Evolutionary conservation across 2,888 invertebrate species (phyloP).

Genomic region (Noctua janthina): DNA sequence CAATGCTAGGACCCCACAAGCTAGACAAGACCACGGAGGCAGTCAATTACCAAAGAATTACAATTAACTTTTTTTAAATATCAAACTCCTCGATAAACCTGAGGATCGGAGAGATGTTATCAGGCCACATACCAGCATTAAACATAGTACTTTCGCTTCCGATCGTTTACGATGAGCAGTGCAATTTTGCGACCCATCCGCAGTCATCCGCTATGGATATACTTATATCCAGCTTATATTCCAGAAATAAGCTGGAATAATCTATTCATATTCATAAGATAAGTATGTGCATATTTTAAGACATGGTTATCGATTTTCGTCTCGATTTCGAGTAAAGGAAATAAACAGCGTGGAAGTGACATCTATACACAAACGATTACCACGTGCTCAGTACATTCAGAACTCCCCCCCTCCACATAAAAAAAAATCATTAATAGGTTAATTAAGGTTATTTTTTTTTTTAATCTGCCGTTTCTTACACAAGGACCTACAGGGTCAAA

Average conservation of each 20-base stretch:
- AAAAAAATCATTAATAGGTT: no score
- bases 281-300: conserved; percentile 33
- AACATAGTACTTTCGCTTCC: background rate
- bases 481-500: no score
- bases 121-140: background rate
- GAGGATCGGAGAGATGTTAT: background rate
- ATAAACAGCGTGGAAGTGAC: background rate
- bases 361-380: no score
- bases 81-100: background rate
- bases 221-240: no score
- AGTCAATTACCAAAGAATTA: background rate
- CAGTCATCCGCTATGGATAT: background rate
- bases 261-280: conserved; percentile 37
- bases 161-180: background rate
- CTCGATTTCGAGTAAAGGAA: conserved; percentile 25
- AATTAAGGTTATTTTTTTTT: no score
- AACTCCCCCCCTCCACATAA: no score
- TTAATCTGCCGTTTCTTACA: no score
- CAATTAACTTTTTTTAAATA: background rate
- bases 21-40: background rate
- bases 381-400: no score
- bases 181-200: background rate
- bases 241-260: conserved; percentile 24
- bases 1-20: background rate
- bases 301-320: conserved; percentile 35